Conservation (phyloP, 2,888 invertebrate genomes). For the Liposcelis brunnea region DNA sequence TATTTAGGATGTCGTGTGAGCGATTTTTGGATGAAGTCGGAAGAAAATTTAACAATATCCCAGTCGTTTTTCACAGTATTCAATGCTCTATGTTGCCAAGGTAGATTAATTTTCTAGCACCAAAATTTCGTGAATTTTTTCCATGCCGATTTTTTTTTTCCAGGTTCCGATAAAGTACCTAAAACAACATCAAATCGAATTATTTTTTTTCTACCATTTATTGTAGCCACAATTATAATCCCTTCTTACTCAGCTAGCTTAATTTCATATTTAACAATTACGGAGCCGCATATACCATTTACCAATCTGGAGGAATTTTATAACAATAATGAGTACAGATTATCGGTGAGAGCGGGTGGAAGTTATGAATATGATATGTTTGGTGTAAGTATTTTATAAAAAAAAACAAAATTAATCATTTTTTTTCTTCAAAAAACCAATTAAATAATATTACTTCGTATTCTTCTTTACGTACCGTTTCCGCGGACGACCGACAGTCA, state of each 20-base stretch:
- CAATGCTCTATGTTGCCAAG: conserved; percentile 1
- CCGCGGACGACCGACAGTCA: no score
- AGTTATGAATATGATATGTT: conserved; percentile 4
- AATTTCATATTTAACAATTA: conserved; percentile 3
- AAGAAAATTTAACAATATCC: background rate
- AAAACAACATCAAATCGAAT: background rate
- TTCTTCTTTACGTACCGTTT: no score
- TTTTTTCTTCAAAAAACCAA: no score
- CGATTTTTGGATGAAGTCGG: background rate
- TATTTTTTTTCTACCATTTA: background rate
- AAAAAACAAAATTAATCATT: no score
- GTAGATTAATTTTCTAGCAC: background rate
- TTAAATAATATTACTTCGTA: no score
- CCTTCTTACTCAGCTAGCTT: conserved; percentile 2
- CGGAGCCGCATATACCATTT: background rate
- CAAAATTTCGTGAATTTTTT: background rate
- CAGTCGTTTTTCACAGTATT: background rate
- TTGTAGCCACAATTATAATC: background rate
- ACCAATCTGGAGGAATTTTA: background rate
- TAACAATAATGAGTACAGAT: background rate
- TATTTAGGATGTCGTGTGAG: background rate
- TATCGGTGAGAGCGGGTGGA: background rate
- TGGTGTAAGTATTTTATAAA: no score
- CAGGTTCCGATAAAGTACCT: background rate
- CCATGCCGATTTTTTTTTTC: no score